A percentile compares a stretch with the other conserved stretches of the same genome.
Conservation (phyloP, 1,140 invertebrate genomes). For the Idris sp. region DNA sequence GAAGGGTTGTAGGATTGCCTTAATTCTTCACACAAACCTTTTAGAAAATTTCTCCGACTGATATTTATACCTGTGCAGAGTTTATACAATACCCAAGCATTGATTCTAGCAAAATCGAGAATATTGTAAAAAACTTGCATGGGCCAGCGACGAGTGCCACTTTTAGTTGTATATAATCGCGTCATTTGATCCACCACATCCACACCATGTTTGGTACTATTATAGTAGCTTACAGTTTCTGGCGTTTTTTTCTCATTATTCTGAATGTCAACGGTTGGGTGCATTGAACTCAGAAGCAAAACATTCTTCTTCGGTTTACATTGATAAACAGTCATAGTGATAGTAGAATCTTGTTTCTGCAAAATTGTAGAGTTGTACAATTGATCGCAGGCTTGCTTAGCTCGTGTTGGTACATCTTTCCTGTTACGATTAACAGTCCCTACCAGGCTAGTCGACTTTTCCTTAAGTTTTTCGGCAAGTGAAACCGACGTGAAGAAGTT, state of each 20-base stretch:
- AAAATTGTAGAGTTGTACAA: slow-evolving; percentile 27
- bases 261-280: slow-evolving; percentile 15
- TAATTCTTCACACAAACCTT: not conserved
- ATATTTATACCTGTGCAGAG: slow-evolving; percentile 10
- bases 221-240: slow-evolving; percentile 54
- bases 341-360: slow-evolving; percentile 28
- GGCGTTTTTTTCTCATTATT: slow-evolving; percentile 33
- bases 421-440: slow-evolving; percentile 45
- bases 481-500: slow-evolving; percentile 13
- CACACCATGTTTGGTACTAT: slow-evolving; percentile 60
- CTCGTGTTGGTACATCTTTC: slow-evolving; percentile 53
- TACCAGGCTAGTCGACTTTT: slow-evolving; percentile 52
- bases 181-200: slow-evolving; percentile 62
- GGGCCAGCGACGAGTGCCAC: slow-evolving; percentile 61
- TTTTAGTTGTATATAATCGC: slow-evolving; percentile 62
- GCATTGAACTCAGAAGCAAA: slow-evolving; percentile 38
- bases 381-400: slow-evolving; percentile 31
- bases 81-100: slow-evolving; percentile 63
- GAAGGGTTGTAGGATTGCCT: not conserved
- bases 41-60: slow-evolving; percentile 2
- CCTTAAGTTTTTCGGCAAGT: slow-evolving; percentile 11
- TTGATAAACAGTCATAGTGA: slow-evolving; percentile 52
- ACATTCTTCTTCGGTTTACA: slow-evolving; percentile 46
- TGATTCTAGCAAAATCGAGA: slow-evolving; percentile 64
- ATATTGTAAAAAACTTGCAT: slow-evolving; percentile 68